These are phyloP conservation scores for Nematopogon swammerdamellus DNA, from an alignment of 2,888 invertebrate genomes.

Conservation along the genomic window DNA sequence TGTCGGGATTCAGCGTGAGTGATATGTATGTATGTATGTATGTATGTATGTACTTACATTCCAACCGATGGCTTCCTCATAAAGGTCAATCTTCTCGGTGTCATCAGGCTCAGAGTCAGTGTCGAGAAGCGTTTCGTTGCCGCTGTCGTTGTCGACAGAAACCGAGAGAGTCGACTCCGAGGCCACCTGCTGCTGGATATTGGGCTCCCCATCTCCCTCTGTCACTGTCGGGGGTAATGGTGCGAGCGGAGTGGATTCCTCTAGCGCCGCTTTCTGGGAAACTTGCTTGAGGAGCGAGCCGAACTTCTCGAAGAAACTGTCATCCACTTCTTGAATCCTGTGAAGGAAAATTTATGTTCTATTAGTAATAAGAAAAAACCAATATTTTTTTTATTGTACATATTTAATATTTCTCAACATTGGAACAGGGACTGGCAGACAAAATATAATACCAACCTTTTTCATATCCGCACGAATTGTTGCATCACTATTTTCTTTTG, in stretches of 20 bases:
- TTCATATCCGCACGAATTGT: too few relatives aligned
- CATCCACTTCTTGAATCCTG: constrained; percentile 79
- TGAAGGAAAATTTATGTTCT: too few relatives aligned
- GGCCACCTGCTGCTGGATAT: constrained; percentile 28
- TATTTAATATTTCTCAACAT: constrained; percentile 1
- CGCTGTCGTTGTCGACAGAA: constrained; percentile 45
- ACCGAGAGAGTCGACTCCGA: constrained; percentile 28
- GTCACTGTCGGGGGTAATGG: constrained; percentile 27
- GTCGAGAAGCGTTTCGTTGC: constrained; percentile 56
- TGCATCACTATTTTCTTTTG: too few relatives aligned
- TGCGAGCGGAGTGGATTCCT: constrained; percentile 54
- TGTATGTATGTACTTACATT: constrained; percentile 83
- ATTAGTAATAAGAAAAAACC: too few relatives aligned
- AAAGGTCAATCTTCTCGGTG: constrained; percentile 58
- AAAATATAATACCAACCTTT: too few relatives aligned
- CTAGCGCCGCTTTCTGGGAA: constrained; percentile 54
- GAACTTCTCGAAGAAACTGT: constrained; percentile 81
- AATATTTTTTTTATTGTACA: background rate
- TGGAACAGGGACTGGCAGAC: background rate
- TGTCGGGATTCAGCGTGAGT: too few relatives aligned
- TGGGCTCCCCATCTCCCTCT: constrained; percentile 28
- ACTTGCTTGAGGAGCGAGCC: constrained; percentile 68
- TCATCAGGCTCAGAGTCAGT: constrained; percentile 67
- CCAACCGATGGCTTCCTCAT: constrained; percentile 65
- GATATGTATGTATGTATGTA: too few relatives aligned